A percentile compares a stretch with the other conserved stretches of the same genome.
Evolutionary conservation across 2,113 vertebrate genomes (phyloP).

Genomic region (Pangasianodon gigas): DNA sequence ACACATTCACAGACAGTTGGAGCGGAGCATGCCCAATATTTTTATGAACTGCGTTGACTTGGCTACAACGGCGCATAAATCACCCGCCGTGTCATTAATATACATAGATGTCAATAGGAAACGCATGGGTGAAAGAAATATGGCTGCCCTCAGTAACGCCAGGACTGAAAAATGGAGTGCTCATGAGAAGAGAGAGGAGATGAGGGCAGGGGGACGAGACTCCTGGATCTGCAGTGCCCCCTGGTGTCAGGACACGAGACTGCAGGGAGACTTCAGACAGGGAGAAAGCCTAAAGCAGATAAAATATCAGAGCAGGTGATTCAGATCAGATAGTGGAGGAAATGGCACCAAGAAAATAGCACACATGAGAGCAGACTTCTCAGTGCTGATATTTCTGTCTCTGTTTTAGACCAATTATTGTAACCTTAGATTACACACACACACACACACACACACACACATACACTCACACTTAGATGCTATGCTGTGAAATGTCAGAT

Average conservation of each 20-base stretch:
- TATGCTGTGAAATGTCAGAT: background rate
- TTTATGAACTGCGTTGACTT: conserved; percentile 73
- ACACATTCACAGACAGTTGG: conserved; percentile 52
- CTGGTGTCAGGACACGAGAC: conserved; percentile 74
- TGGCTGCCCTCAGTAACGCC: conserved; percentile 71
- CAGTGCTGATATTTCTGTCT: background rate
- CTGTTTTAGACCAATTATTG: background rate
- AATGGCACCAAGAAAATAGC: background rate
- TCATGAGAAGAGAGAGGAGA: conserved; percentile 50
- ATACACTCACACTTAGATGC: background rate
- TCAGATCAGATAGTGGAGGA: conserved; percentile 3
- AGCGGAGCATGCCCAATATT: conserved; percentile 63
- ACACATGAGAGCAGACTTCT: background rate
- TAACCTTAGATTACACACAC: background rate
- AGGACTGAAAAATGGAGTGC: conserved; percentile 69
- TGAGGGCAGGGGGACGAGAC: conserved; percentile 19
- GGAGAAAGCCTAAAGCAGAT: background rate
- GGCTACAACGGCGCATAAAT: conserved; percentile 72
- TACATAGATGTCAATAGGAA: conserved; percentile 77
- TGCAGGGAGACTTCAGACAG: background rate
- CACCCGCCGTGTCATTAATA: conserved; percentile 75
- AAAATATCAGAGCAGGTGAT: background rate
- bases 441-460: conserved; percentile 2
- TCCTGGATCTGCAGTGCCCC: conserved; percentile 84
- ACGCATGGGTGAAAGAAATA: conserved; percentile 78